Conservation (phyloP, 1,140 invertebrate species). For the Mamestra configurata region DNA sequence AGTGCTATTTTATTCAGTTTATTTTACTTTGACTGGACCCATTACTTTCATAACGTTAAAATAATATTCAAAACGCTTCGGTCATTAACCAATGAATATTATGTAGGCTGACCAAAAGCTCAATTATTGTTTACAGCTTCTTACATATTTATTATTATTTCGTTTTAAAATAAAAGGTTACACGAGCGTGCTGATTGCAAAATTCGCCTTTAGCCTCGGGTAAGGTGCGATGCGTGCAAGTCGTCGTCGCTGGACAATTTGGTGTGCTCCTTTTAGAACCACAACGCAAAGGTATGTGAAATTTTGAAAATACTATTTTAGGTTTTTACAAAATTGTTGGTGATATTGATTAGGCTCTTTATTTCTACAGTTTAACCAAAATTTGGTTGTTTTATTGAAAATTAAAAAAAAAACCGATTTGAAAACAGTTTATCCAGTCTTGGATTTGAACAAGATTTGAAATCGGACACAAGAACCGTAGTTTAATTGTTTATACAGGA, state of each 20-base stretch:
- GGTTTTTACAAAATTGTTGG: too few species aligned
- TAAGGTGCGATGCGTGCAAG: constrained; percentile 28
- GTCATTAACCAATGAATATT: too few species aligned
- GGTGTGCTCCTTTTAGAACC: constrained; percentile 35
- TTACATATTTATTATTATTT: constrained; percentile 38
- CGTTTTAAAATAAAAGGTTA: constrained; percentile 36
- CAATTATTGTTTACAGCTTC: neutral
- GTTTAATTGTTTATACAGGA: too few species aligned
- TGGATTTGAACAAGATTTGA: too few species aligned
- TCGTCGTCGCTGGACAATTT: neutral
- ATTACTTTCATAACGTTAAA: too few species aligned
- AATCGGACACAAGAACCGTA: too few species aligned
- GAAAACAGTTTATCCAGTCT: too few species aligned
- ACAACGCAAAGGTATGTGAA: neutral
- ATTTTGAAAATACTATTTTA: neutral
- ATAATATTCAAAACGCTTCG: neutral
- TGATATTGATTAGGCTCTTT: too few species aligned
- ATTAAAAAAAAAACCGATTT: too few species aligned
- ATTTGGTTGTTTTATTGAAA: too few species aligned
- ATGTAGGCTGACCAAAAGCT: neutral
- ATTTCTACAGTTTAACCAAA: too few species aligned
- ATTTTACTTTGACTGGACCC: too few species aligned
- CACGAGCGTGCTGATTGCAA: constrained; percentile 44
- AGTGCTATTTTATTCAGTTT: neutral
- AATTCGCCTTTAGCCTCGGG: constrained; percentile 50